Evolutionary conservation across 2,888 invertebrate genomes (phyloP).

Genomic region (Exephanes ischioxanthus): DNA sequence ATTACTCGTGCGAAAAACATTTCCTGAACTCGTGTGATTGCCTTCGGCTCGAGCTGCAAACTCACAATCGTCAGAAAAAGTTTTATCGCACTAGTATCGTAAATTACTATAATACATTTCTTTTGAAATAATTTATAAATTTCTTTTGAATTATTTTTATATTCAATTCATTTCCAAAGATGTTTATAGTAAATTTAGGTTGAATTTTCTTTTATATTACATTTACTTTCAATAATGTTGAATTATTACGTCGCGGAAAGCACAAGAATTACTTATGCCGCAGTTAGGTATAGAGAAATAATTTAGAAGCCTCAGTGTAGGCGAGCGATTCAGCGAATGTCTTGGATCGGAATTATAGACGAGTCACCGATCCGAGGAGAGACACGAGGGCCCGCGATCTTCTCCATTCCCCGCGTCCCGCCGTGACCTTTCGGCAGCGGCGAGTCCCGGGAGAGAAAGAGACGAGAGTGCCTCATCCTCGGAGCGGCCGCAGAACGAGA

Average conservation of each 20-base stretch:
- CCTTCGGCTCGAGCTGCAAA: too few species aligned
- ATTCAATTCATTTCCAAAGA: too few species aligned
- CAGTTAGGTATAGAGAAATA: not conserved
- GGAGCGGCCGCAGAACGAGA: not conserved
- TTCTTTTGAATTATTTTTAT: too few species aligned
- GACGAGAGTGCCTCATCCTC: conserved; percentile 36
- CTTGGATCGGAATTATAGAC: conserved; percentile 29
- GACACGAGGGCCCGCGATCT: conserved; percentile 44
- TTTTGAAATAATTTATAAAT: too few species aligned
- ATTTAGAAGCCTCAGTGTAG: not conserved
- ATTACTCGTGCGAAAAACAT: too few species aligned
- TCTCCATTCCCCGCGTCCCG: conserved; percentile 23
- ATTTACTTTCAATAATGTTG: not conserved
- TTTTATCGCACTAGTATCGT: too few species aligned
- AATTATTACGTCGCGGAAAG: not conserved
- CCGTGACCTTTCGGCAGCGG: conserved; percentile 62
- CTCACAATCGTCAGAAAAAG: too few species aligned
- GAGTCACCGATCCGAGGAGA: conserved; percentile 59
- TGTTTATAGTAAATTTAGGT: too few species aligned
- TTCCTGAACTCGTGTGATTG: too few species aligned
- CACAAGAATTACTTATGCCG: not conserved
- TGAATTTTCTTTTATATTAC: too few species aligned
- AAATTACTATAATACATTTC: too few species aligned
- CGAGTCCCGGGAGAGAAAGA: conserved; percentile 40
- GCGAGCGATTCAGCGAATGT: conserved; percentile 24